Percentiles rank a stretch among this genome's conserved stretches.
These are phyloP conservation scores for Trichosurus vulpecula DNA, from an alignment of 2,797 vertebrate genomes.

Conservation along the genomic window DNA sequence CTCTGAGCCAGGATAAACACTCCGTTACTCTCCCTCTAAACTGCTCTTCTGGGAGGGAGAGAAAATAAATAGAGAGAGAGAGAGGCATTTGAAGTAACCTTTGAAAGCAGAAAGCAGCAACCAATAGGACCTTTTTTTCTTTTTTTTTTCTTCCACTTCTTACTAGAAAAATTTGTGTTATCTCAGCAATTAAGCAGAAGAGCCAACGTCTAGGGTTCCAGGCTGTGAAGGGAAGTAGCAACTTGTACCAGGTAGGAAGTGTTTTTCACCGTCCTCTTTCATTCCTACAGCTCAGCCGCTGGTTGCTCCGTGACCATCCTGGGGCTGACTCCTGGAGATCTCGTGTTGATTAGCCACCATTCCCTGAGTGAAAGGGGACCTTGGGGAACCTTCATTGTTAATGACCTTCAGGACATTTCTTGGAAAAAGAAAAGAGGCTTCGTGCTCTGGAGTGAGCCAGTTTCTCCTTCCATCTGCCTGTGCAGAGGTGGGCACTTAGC, in stretches of 20 bases:
- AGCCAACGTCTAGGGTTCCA: slow-evolving; percentile 77
- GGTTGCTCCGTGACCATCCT: slow-evolving; percentile 70
- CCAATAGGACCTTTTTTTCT: slow-evolving; percentile 62
- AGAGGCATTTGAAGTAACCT: slow-evolving; percentile 72
- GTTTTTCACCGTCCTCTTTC: slow-evolving; percentile 79
- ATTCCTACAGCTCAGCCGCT: slow-evolving; percentile 78
- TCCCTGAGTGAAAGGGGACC: slow-evolving; percentile 77
- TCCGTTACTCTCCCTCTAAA: slow-evolving; percentile 80
- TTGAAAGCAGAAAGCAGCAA: slow-evolving; percentile 75
- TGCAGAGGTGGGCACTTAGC: slow-evolving; percentile 62
- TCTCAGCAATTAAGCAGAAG: slow-evolving; percentile 77
- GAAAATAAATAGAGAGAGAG: slow-evolving; percentile 75
- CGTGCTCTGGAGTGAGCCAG: slow-evolving; percentile 68
- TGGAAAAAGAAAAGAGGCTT: slow-evolving; percentile 64
- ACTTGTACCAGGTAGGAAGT: slow-evolving; percentile 82
- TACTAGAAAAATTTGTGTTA: slow-evolving; percentile 72
- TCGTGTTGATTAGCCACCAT: slow-evolving; percentile 81
- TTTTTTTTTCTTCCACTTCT: slow-evolving; percentile 26
- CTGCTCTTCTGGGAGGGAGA: slow-evolving; percentile 76
- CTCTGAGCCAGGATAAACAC: slow-evolving; percentile 82
- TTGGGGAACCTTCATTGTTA: slow-evolving; percentile 82
- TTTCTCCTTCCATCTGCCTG: slow-evolving; percentile 68
- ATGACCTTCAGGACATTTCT: slow-evolving; percentile 87
- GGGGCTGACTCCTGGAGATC: slow-evolving; percentile 84
- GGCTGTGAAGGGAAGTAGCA: slow-evolving; percentile 81